Conservation (phyloP, 1,140 invertebrate genomes). For the Chironomus tepperi region DNA sequence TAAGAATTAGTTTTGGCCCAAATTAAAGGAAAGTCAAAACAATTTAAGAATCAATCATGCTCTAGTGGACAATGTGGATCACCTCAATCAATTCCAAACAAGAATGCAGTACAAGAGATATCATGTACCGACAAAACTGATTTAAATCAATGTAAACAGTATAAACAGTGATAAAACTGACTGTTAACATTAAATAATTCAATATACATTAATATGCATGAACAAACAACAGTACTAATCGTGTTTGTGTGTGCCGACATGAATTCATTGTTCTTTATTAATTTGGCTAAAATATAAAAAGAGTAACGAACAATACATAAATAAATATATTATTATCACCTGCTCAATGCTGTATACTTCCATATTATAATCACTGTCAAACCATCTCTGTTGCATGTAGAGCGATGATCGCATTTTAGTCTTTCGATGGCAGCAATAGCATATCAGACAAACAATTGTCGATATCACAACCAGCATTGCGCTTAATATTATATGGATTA, state of each 20-base stretch:
- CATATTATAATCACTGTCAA: conserved; percentile 50
- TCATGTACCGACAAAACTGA: too few species aligned
- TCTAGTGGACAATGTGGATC: too few species aligned
- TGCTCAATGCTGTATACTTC: conserved; percentile 55
- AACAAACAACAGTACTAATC: conserved; percentile 24
- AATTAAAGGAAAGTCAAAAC: too few species aligned
- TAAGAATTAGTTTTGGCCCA: too few species aligned
- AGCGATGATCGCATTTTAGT: conserved; percentile 49
- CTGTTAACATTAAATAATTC: neutral
- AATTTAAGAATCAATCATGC: too few species aligned
- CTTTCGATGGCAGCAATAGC: conserved; percentile 57
- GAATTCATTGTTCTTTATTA: neutral
- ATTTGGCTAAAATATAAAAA: neutral
- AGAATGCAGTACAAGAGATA: too few species aligned
- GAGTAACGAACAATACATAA: neutral
- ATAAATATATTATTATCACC: conserved; percentile 38
- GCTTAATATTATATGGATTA: conserved; percentile 34
- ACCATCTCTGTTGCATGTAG: conserved; percentile 49
- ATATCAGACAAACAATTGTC: conserved; percentile 50
- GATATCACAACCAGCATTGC: conserved; percentile 54
- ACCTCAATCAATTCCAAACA: too few species aligned
- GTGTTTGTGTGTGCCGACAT: conserved; percentile 19
- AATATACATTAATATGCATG: too few species aligned
- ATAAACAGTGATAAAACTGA: too few species aligned
- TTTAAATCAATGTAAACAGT: too few species aligned